A percentile compares a stretch with the other conserved stretches of the same genome.
phyloP scores from a whole-genome alignment of 2,113 vertebrate genomes.

The Bufo bufo region DNA sequence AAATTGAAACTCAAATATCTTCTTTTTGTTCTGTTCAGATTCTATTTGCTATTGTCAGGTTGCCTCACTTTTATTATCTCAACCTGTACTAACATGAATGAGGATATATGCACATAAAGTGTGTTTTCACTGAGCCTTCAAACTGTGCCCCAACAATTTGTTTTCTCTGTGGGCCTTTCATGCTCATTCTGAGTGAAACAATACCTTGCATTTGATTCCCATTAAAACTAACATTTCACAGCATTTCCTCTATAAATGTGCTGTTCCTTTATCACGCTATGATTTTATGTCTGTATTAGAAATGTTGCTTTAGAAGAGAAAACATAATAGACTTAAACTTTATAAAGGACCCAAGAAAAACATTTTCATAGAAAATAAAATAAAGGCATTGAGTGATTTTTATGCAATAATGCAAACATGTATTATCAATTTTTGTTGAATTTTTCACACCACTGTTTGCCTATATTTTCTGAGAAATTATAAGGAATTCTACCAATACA shows the following conservation, averaged over 20 bases:
- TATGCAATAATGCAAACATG: neutral
- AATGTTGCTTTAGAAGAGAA: neutral
- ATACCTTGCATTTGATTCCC: slow-evolving; percentile 35
- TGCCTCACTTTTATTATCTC: neutral
- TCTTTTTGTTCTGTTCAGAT: neutral
- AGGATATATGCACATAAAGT: neutral
- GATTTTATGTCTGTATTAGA: slow-evolving; percentile 40
- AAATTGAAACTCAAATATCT: neutral
- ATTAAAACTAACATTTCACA: slow-evolving; percentile 39
- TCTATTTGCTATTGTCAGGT: neutral
- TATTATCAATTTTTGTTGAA: neutral
- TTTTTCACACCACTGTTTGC: neutral
- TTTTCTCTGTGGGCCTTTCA: slow-evolving; percentile 34
- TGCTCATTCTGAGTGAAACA: slow-evolving; percentile 34
- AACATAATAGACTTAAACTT: neutral
- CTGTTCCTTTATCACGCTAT: slow-evolving; percentile 21
- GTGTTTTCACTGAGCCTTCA: slow-evolving; percentile 11
- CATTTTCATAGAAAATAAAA: neutral
- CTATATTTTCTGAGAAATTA: no score
- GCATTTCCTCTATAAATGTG: slow-evolving; percentile 29
- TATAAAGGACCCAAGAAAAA: neutral
- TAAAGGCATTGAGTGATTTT: neutral
- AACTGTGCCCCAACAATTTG: slow-evolving; percentile 32
- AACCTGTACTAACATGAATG: neutral
- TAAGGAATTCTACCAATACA: no score